Evolutionary conservation across 2,113 vertebrate species (phyloP).

Genomic region (Pimephales promelas): DNA sequence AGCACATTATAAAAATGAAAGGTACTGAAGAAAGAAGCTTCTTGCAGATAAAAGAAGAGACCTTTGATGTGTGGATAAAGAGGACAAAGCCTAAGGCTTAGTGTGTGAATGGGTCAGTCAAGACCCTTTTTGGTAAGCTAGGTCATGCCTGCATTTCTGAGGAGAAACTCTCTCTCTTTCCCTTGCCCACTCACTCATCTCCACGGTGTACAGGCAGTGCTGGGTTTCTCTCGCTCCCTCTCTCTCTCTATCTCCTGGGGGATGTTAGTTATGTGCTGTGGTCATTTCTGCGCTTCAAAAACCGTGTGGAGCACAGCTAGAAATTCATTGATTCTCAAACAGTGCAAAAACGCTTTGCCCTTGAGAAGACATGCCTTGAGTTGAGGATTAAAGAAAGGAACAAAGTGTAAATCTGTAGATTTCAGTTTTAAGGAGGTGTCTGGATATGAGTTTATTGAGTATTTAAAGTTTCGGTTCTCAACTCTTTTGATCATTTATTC

Average conservation of each 20-base stretch:
- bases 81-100: conserved; percentile 31
- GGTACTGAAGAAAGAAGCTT: conserved; percentile 24
- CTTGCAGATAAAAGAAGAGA: conserved; percentile 5
- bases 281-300: conserved; percentile 35
- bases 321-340: conserved; percentile 30
- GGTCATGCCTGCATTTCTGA: conserved; percentile 41
- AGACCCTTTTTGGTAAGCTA: conserved; percentile 43
- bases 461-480: neutral
- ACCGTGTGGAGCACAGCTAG: neutral
- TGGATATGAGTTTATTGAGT: neutral
- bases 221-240: conserved; percentile 20
- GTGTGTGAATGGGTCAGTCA: conserved; percentile 29
- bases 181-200: neutral
- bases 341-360: conserved; percentile 25
- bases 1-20: conserved; percentile 34
- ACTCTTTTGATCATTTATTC: neutral
- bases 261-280: conserved; percentile 28
- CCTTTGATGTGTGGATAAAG: conserved; percentile 41
- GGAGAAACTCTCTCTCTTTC: conserved; percentile 30
- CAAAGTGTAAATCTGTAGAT: conserved; percentile 13
- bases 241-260: conserved; percentile 22
- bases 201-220: neutral
- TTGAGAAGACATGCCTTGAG: neutral
- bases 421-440: neutral
- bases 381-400: conserved; percentile 14